Base-by-base conservation (phyloP, 1,140 invertebrate genomes). In the Tachypleus tridentatus region DNA sequence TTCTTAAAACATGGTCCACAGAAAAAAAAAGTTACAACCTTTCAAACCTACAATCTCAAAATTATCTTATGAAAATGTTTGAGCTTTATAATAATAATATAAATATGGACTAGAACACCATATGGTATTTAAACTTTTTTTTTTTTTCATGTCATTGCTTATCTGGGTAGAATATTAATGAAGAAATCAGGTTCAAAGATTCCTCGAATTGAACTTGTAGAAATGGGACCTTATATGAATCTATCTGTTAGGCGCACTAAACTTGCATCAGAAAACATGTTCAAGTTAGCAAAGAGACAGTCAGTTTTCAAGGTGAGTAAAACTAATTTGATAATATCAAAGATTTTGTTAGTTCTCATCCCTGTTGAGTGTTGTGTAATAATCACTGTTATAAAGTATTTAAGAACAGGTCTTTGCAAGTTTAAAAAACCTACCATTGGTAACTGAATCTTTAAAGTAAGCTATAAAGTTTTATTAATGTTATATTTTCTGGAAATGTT, bases 151-250 rank as follows among this genome's bases (percentile, higher is more conserved):
- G 9, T 61, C 29, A 51, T 50, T 49, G 7, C 11, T 54, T 52
- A 57, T 62, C 68, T 66, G 71, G 74, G 10, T 68, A 94, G 89
- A 78, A 84, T 94, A 62, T 67, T 84, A 58, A 73, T 98, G 7
- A 97, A 97, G 75, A 98, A 98, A 76, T 95, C 93, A 67, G 91
- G 93, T 0, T 84, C 83, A 64, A 84, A 83, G 73, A 88, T 84
- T 66, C 95, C 96, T 5, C 82, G 89, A 69, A 85, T 97, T 67
- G 95, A 98, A 80, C 77, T 98, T 11, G 85, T 88, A 75, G 93
- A 97, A 82, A 93, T 97, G 71, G 94, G 94, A 51, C 97, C 97
- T 58, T 86, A 87, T n/a, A 82, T 93, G 68, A 90, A 98, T 78
- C 87, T 98, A 57, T 80, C 81, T 48, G 73, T 98, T 2, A 82